Evolutionary conservation across 2,797 vertebrate species (phyloP), one percentile per base, ranked within the genome.

Genomic region (Molossus molossus): DNA sequence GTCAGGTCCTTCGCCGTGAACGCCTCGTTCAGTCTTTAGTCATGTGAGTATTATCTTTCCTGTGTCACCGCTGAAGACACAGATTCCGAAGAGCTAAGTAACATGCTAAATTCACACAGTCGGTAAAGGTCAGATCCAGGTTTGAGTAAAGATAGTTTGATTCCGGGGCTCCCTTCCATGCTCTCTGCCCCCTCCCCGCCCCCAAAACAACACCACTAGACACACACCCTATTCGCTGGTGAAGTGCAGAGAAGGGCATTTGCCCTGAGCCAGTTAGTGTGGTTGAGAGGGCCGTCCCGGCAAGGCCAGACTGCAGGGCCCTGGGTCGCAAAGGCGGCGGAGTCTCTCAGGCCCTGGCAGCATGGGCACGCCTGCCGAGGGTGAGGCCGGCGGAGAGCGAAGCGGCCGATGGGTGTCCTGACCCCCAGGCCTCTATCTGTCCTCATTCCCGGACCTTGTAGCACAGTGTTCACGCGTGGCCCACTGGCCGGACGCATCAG

Each of bases 401-500:
- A 9, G 25, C 7, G n/a, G 17, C 7, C 37, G 57, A 8, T 45
- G 64, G n/a, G 2, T 2, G 9, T 40, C 60, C 83, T 23, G 13
- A 29, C 20, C 83, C n/a, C 27, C 17, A 67, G 57, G 37, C 50
- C 21, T 18, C 11, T 18, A 7, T 3, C 9, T 4, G 48, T 37
- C 76, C 27, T 33, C 23, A 21, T 53, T 50, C n/a, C n/a, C 45
- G 23, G 12, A 37, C 9, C 37, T 25, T 14, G 23, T 7, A 45
- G 57, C 65, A 23, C 14, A 48, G 27, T 7, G 0, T 25, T 85
- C 25, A 50, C 50, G 37, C 14, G 23, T 14, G 20, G 1, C 23
- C 37, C 23, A 7, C 37, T 17, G 53, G 11, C 5, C 1, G 2
- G 1, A 17, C 1, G 0, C 5, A 9, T 67, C 64, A 48, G n/a